These are phyloP conservation scores for Panopea generosa DNA, from an alignment of 2,888 invertebrate species.

Conservation along the genomic window DNA sequence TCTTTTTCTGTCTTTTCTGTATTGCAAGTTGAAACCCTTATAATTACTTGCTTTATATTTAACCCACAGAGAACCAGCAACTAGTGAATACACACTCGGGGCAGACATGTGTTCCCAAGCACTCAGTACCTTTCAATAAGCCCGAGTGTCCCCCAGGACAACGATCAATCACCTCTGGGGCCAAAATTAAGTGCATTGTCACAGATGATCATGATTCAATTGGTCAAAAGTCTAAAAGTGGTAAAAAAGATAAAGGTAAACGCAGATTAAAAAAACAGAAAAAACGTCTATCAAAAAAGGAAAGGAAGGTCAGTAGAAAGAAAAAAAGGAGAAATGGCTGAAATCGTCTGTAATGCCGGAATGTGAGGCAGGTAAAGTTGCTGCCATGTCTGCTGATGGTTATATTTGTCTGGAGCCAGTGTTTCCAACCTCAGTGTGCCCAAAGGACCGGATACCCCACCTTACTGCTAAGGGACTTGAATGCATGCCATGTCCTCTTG, in stretches of 20 bases:
- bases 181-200: no score
- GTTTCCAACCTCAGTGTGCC: conserved; percentile 42
- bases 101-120: neutral
- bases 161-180: no score
- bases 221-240: neutral
- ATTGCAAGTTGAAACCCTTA: no score
- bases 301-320: neutral
- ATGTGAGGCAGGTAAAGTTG: conserved; percentile 8
- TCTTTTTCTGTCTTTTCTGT: no score
- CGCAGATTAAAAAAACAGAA: no score
- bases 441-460: conserved; percentile 25
- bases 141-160: no score
- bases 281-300: neutral
- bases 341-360: neutral
- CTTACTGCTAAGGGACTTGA: conserved; percentile 17
- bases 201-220: neutral
- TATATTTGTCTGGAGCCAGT: conserved; percentile 42
- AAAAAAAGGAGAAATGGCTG: neutral
- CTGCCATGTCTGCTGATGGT: conserved; percentile 24
- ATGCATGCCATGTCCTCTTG: conserved; percentile 50
- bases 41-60: no score
- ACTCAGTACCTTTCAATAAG: no score
- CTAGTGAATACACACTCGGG: neutral
- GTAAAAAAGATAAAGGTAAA: no score
- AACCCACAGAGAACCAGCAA: neutral